phyloP scores from a whole-genome alignment of 2,888 invertebrate species.

The Epinotia brunnichana region DNA sequence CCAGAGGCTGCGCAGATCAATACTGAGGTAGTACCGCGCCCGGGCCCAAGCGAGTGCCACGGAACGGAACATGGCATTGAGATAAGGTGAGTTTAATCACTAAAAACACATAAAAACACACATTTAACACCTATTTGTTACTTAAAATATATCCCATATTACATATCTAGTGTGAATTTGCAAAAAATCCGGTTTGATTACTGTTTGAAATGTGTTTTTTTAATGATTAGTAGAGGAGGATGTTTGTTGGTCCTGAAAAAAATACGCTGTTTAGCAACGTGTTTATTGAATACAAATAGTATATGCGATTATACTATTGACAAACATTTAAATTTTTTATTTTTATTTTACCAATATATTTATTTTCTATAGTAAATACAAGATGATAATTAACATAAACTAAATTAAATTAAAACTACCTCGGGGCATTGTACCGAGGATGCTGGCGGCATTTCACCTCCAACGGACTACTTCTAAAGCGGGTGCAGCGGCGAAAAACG shows the following conservation, averaged over 20 bases:
- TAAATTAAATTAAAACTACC: no score
- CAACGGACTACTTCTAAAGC: no score
- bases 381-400: no score
- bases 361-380: no score
- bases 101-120: not conserved
- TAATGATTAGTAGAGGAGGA: not conserved
- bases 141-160: not conserved
- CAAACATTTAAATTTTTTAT: no score
- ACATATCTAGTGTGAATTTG: not conserved
- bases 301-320: no score
- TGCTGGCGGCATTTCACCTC: no score
- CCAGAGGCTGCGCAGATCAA: slow-evolving; percentile 39
- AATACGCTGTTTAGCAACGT: not conserved
- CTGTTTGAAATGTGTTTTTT: not conserved
- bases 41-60: slow-evolving; percentile 11
- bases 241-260: slow-evolving; percentile 6
- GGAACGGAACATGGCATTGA: not conserved
- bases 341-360: no score
- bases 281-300: not conserved
- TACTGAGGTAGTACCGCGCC: slow-evolving; percentile 30
- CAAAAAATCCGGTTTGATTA: not conserved
- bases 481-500: no score
- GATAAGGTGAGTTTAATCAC: slow-evolving; percentile 20
- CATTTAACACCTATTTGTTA: not conserved
- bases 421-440: no score